These are phyloP conservation scores for Ditylenchus weischeri DNA, from an alignment of 2,888 invertebrate genomes.

Conservation along the genomic window DNA sequence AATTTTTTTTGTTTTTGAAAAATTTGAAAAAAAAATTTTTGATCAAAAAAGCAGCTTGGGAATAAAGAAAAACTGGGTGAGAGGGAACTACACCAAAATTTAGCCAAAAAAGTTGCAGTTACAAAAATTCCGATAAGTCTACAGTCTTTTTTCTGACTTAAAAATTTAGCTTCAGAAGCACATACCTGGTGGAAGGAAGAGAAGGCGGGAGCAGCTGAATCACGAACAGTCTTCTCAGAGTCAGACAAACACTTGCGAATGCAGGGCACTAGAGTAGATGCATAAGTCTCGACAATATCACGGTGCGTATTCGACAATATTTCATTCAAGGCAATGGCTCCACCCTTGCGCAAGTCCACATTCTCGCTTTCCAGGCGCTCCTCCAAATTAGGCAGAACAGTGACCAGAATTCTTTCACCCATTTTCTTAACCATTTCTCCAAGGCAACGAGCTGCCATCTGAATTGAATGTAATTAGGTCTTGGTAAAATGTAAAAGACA, in stretches of 20 bases:
- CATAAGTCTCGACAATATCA: slow-evolving; percentile 70
- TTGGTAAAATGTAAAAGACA: too few species aligned
- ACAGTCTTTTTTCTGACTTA: too few species aligned
- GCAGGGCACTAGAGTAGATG: slow-evolving; percentile 83
- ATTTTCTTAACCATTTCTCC: slow-evolving; percentile 94
- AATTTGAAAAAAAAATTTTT: too few species aligned
- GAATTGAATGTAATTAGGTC: slow-evolving; percentile 58
- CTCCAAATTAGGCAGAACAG: slow-evolving; percentile 95
- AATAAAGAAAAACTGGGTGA: too few species aligned
- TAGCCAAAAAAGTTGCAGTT: too few species aligned
- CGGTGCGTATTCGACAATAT: slow-evolving; percentile 80
- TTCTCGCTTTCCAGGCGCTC: slow-evolving; percentile 77
- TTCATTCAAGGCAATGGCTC: slow-evolving; percentile 91
- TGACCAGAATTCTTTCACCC: slow-evolving; percentile 92
- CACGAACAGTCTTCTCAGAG: slow-evolving; percentile 66
- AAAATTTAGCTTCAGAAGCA: not conserved
- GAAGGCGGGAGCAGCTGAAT: slow-evolving; percentile 93
- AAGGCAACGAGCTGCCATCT: slow-evolving; percentile 87
- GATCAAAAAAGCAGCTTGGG: too few species aligned
- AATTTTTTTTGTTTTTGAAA: too few species aligned
- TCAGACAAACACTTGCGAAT: slow-evolving; percentile 90
- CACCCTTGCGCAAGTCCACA: slow-evolving; percentile 94
- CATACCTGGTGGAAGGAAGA: slow-evolving; percentile 79
- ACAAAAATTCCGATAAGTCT: too few species aligned
- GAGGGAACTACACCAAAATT: too few species aligned